Percentiles rank a stretch among this genome's conserved stretches.
phyloP scores from a whole-genome alignment of 2,113 vertebrate species.

The Microcebus murinus region DNA sequence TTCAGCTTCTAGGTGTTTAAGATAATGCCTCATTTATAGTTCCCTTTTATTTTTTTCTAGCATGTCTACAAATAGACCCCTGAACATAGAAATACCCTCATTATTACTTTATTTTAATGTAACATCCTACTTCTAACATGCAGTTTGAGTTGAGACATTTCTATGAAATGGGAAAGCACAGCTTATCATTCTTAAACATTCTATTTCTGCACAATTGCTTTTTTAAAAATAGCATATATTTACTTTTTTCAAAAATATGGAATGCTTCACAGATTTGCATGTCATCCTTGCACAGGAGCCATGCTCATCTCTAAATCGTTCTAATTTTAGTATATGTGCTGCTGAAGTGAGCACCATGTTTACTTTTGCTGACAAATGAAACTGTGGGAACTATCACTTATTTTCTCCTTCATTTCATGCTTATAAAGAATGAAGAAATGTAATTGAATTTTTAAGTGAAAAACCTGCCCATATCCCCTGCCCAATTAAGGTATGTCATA shows the following conservation, averaged over 20 bases:
- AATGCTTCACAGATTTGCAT: neutral
- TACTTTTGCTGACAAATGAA: slow-evolving; percentile 18
- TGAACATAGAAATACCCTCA: neutral
- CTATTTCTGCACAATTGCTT: neutral
- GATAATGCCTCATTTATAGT: neutral
- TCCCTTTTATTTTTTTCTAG: neutral
- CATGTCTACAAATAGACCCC: neutral
- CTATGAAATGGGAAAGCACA: neutral
- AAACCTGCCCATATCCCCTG: neutral
- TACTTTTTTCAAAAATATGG: neutral
- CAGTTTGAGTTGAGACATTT: neutral
- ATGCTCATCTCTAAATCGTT: neutral
- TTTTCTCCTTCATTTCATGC: slow-evolving; percentile 19
- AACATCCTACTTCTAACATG: neutral
- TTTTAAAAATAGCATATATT: slow-evolving; percentile 15
- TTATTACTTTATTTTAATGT: neutral
- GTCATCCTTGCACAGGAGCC: neutral
- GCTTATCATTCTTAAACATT: neutral
- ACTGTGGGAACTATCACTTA: neutral
- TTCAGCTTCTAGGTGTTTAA: neutral
- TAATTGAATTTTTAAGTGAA: neutral
- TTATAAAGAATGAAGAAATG: neutral
- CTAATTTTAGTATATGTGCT: neutral
- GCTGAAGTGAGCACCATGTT: neutral
- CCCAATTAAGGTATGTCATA: neutral